Evolutionary conservation across 1,140 invertebrate genomes (phyloP).

Genomic region (Orchesella cincta): DNA sequence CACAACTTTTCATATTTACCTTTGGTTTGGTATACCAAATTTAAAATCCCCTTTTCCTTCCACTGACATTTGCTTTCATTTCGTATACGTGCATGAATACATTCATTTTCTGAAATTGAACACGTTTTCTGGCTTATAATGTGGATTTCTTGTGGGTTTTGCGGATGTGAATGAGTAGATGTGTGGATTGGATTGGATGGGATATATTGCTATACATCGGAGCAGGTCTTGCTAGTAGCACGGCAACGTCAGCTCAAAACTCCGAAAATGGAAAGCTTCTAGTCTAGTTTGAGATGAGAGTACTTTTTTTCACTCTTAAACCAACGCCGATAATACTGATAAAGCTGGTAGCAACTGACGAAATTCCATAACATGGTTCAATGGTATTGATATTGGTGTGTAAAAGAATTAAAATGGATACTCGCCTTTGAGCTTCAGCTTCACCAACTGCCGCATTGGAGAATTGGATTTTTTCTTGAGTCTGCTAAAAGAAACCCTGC

Average conservation of each 20-base stretch:
- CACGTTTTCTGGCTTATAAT: constrained; percentile 14
- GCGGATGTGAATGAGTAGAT: constrained; percentile 1
- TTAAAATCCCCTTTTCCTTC: constrained; percentile 4
- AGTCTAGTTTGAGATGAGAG: no score
- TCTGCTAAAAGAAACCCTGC: not conserved
- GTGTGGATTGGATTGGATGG: no score
- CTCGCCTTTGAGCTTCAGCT: not conserved
- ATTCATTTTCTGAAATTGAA: constrained; percentile 3
- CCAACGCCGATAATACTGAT: no score
- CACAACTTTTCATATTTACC: constrained; percentile 8
- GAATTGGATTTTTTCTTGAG: constrained; percentile 14
- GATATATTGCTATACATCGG: no score
- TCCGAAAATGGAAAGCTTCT: constrained; percentile 10
- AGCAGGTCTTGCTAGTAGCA: no score
- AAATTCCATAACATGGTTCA: constrained; percentile 15
- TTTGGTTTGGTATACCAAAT: constrained; percentile 6
- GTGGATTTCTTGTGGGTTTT: constrained; percentile 4
- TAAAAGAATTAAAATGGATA: constrained; percentile 20
- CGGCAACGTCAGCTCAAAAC: no score
- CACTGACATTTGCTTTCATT: not conserved
- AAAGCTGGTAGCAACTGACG: no score
- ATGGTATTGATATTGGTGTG: not conserved
- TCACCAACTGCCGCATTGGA: not conserved
- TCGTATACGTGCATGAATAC: not conserved
- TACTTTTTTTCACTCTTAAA: no score